phyloP scores from a whole-genome alignment of 2,113 vertebrate genomes.

The Sturnus vulgaris region DNA sequence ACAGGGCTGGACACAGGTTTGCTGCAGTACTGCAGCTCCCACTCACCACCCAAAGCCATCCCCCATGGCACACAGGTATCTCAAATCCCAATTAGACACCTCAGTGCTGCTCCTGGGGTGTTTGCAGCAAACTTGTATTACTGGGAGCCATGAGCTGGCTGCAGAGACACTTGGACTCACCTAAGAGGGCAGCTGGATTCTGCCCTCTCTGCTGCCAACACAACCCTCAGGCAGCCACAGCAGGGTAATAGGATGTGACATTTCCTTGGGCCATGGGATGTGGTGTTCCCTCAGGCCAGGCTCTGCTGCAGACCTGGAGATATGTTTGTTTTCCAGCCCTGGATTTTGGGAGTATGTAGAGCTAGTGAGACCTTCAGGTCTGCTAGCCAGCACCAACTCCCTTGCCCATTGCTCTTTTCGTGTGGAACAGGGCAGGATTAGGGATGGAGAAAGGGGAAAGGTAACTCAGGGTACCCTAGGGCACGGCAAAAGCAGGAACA shows the following conservation, averaged over 20 bases:
- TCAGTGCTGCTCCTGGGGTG: neutral
- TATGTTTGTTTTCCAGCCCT: neutral
- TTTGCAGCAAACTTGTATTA: neutral
- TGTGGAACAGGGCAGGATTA: neutral
- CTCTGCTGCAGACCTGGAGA: neutral
- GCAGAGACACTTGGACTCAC: neutral
- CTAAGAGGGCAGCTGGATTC: neutral
- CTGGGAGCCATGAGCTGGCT: neutral
- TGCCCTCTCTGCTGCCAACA: neutral
- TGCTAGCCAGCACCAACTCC: neutral
- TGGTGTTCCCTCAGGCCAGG: neutral
- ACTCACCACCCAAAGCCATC: accelerated
- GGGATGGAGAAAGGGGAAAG: neutral
- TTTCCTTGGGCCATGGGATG: neutral
- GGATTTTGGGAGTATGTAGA: neutral
- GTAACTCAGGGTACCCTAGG: neutral
- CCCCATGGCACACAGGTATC: accelerated
- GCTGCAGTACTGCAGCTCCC: neutral
- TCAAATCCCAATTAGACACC: neutral
- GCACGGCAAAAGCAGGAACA: neutral
- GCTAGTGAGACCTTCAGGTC: neutral
- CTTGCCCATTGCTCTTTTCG: neutral
- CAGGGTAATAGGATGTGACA: accelerated
- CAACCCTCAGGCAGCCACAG: accelerated
- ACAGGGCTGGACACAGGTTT: neutral